phyloP scores from a whole-genome alignment of 2,113 vertebrate species.

The Megaleporinus macrocephalus region DNA sequence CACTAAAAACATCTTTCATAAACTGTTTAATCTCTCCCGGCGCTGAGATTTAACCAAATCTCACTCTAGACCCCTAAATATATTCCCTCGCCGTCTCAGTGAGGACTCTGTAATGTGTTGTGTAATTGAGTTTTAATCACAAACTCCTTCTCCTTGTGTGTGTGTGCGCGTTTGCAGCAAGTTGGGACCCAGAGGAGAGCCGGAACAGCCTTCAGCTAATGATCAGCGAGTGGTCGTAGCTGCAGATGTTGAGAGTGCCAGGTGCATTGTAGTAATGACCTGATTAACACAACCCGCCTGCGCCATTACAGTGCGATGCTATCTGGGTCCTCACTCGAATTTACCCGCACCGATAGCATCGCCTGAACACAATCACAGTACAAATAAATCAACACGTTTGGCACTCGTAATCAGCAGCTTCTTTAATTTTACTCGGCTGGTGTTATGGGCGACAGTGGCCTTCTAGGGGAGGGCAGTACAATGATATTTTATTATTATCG shows the following conservation, averaged over 20 bases:
- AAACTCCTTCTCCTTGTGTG: constrained; percentile 31
- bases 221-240: constrained; percentile 45
- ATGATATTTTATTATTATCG: too few species aligned
- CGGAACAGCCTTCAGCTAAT: constrained; percentile 50
- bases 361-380: not conserved
- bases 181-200: constrained; percentile 31
- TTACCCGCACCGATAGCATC: constrained; percentile 37
- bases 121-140: constrained; percentile 63
- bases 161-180: not conserved
- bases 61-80: constrained; percentile 45
- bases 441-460: not conserved
- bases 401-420: constrained; percentile 19
- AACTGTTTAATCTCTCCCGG: constrained; percentile 6
- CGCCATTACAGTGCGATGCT: constrained; percentile 7
- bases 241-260: constrained; percentile 46
- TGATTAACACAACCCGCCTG: constrained; percentile 46
- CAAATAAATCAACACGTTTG: constrained; percentile 28
- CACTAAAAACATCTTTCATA: constrained; percentile 6
- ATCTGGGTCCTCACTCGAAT: constrained; percentile 38
- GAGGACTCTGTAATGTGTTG: constrained; percentile 53
- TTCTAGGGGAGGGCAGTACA: not conserved
- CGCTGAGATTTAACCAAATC: not conserved
- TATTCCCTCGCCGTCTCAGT: constrained; percentile 24
- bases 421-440: constrained; percentile 11
- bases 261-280: constrained; percentile 53